Evolutionary conservation across 1,140 invertebrate species (phyloP), one percentile per base, ranked within the genome.

Genomic region (Heliconius congener): DNA sequence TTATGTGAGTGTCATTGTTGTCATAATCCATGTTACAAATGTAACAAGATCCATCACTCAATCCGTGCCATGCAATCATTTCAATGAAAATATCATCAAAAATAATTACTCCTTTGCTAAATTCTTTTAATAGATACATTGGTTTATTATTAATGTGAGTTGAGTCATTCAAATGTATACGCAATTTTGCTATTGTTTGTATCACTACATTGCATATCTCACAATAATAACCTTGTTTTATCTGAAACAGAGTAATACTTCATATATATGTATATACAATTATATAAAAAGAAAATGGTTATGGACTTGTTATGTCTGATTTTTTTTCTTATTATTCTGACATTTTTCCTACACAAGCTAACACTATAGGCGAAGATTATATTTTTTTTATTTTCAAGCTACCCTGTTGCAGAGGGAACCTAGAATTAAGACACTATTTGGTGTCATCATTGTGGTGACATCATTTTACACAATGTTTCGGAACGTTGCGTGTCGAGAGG

Each of bases 171-270:
- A 90, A 60, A 79, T 90, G 89, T 18, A 83, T 46, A 1, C 39
- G 52, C 8, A 86, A 81, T 83, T 86, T 86, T 18, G 80, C 70
- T 3, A 78, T 30, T 2, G 83, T 89, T 18, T 77, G n/a, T 18
- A 89, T 57, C n/a, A 90, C 46, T 6, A 83, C 19, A 60, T 89
- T 89, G 79, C 89, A 90, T 39, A 81, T 84, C 76, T 86, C 87
- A 71, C 89, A 90, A 55, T 85, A 89, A 73, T 90, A 90, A 16
- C 88, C 87, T 34, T 66, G 74, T 76, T 83, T 82, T 18, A 90
- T 83, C 89, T 89, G 37, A 77, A 86, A 78, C 34, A 66, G 27
- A 46, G 13, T 46, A 8, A 37, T 37, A 37, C 0, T 37, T 46
- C 13, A 46, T 13, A 46, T 46, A 46, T 46, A 34, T 8, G 6